These are phyloP conservation scores for Ypsolopha sequella DNA, from an alignment of 2,888 invertebrate genomes.

Conservation along the genomic window DNA sequence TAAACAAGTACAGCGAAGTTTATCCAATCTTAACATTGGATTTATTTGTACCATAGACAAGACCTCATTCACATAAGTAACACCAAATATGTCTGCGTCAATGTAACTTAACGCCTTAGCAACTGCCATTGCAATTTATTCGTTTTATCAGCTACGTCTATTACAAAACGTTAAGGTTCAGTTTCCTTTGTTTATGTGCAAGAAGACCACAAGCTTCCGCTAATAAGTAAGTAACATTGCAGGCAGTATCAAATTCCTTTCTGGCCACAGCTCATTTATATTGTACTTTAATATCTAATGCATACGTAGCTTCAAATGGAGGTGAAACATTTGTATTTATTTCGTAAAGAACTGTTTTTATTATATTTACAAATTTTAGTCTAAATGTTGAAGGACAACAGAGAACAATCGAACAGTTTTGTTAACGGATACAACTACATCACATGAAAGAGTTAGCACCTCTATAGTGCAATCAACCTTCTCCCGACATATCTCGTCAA, in stretches of 20 bases:
- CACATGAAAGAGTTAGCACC: too few relatives aligned
- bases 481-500: too few relatives aligned
- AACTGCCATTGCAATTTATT: neutral
- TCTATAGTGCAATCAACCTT: too few relatives aligned
- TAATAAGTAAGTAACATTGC: neutral
- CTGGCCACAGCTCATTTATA: neutral
- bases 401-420: too few relatives aligned
- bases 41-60: too few relatives aligned
- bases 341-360: too few relatives aligned
- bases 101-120: neutral
- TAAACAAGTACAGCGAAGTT: too few relatives aligned
- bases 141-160: neutral
- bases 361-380: too few relatives aligned
- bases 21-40: too few relatives aligned
- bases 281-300: neutral
- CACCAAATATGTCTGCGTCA: neutral
- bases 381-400: too few relatives aligned
- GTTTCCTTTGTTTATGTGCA: neutral
- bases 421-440: too few relatives aligned
- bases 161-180: neutral
- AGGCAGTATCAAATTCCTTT: neutral
- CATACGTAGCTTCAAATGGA: neutral
- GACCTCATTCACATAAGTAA: neutral
- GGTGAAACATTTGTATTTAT: too few relatives aligned
- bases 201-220: constrained; percentile 2